A percentile compares a stretch with the other conserved stretches of the same genome.
Conservation (phyloP, 2,888 invertebrate genomes). For the Anagyrus pseudococci region DNA sequence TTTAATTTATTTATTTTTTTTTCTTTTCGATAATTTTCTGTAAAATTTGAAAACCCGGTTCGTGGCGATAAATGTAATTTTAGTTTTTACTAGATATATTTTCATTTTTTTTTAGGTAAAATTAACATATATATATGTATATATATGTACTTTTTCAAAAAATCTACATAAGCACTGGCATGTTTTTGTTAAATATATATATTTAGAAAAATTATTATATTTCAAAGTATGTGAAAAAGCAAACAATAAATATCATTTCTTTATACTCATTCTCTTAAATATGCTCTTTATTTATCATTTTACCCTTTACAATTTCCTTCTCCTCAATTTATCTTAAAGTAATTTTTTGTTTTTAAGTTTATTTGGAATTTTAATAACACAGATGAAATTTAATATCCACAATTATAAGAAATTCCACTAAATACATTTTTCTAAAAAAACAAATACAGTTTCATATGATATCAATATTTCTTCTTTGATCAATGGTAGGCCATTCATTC, state of each 20-base stretch:
- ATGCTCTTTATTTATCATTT: constrained; percentile 1
- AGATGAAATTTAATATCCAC: too few species aligned
- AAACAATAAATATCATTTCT: constrained; percentile 31
- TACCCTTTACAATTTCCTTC: neutral
- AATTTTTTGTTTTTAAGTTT: neutral
- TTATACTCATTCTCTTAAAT: constrained; percentile 18
- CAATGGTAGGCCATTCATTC: too few species aligned
- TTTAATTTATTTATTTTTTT: constrained; percentile 6
- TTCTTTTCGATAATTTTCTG: too few species aligned
- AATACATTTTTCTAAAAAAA: too few species aligned
- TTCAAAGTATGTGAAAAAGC: constrained; percentile 28
- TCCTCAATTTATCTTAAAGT: neutral
- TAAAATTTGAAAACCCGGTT: neutral
- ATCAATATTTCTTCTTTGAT: too few species aligned
- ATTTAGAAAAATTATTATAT: constrained; percentile 10
- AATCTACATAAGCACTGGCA: neutral
- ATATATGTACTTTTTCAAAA: constrained; percentile 15
- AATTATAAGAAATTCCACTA: too few species aligned
- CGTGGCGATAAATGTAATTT: neutral
- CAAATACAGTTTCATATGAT: too few species aligned
- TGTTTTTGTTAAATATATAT: constrained; percentile 1
- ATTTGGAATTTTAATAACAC: too few species aligned
- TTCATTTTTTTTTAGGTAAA: constrained; percentile 19
- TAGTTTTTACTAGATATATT: constrained; percentile 13
- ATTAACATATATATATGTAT: constrained; percentile 1